phyloP scores from a whole-genome alignment of 2,888 invertebrate genomes.

The Plebejus anna region DNA sequence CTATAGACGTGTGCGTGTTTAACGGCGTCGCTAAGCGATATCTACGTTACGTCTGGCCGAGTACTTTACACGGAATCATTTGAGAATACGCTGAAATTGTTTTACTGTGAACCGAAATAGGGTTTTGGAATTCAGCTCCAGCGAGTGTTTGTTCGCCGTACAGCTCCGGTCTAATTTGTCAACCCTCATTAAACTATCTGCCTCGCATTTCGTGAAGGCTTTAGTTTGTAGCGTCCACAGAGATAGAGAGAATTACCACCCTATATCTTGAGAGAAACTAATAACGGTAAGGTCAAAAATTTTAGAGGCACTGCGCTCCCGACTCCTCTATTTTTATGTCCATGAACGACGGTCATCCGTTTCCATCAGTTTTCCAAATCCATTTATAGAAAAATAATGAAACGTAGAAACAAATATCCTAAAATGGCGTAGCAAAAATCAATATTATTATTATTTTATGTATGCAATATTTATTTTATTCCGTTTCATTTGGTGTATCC shows the following conservation, averaged over 20 bases:
- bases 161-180: slow-evolving; percentile 62
- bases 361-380: too few relatives aligned
- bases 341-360: too few relatives aligned
- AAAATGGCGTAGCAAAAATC: neutral
- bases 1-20: too few relatives aligned
- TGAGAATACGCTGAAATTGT: neutral
- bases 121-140: slow-evolving; percentile 37
- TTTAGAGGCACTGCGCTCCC: too few relatives aligned
- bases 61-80: too few relatives aligned
- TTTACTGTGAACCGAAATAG: slow-evolving; percentile 32
- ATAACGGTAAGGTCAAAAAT: neutral
- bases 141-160: slow-evolving; percentile 53
- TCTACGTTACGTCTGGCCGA: too few relatives aligned
- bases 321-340: too few relatives aligned
- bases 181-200: slow-evolving; percentile 65
- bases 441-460: neutral
- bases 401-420: neutral
- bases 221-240: slow-evolving; percentile 44
- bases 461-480: neutral
- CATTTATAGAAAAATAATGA: too few relatives aligned
- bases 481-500: neutral
- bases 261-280: neutral
- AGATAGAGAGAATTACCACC: neutral
- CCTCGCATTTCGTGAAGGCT: slow-evolving; percentile 51
- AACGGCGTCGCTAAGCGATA: too few relatives aligned